phyloP scores from a whole-genome alignment of 2,888 invertebrate species.

The Cyaniris semiargus region DNA sequence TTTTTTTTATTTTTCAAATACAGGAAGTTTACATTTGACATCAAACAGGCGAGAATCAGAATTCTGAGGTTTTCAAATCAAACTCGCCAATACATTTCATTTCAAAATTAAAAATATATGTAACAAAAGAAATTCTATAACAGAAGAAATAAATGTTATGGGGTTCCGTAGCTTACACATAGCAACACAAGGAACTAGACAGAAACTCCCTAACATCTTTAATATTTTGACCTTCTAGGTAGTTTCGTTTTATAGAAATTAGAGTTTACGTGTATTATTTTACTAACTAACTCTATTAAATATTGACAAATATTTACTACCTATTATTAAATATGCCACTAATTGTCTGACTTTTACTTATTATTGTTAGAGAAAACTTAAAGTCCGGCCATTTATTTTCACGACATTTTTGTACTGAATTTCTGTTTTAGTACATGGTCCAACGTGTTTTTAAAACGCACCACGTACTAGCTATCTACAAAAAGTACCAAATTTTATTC shows the following conservation, averaged over 20 bases:
- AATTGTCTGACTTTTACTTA: not conserved
- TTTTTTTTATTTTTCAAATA: slow-evolving; percentile 39
- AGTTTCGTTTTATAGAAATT: not conserved
- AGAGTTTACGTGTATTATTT: not conserved
- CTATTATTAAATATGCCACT: not conserved
- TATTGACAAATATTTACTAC: not conserved
- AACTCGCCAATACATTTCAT: not conserved
- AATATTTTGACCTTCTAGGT: not conserved
- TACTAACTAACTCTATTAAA: not conserved
- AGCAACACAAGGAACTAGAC: not conserved
- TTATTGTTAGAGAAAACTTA: not conserved
- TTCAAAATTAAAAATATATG: not conserved
- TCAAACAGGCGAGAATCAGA: slow-evolving; percentile 5
- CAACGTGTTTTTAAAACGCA: not conserved
- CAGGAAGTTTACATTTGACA: not conserved
- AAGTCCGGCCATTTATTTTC: not conserved
- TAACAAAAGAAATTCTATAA: not conserved
- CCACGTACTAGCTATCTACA: not conserved
- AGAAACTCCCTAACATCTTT: not conserved
- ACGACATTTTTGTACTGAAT: not conserved
- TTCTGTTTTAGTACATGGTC: not conserved
- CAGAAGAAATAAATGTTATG: not conserved
- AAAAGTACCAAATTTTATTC: not conserved
- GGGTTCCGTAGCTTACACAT: slow-evolving; percentile 24
- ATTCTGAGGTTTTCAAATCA: not conserved